These are phyloP conservation scores for Dinocampus coccinellae DNA, from an alignment of 2,888 invertebrate species.

Conservation along the genomic window DNA sequence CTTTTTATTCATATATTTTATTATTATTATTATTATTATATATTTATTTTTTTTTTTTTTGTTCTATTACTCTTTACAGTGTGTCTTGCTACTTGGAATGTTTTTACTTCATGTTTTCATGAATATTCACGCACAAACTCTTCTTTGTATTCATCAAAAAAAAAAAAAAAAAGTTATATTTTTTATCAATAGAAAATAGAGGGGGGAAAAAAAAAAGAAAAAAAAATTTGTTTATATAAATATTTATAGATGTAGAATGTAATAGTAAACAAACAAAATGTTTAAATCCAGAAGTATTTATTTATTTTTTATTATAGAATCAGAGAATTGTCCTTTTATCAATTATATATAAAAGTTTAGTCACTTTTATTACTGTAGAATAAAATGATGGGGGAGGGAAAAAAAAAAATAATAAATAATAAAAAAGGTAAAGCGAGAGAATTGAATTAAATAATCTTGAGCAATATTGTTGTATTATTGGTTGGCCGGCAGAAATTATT, in stretches of 20 bases:
- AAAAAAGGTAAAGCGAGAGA: too few relatives aligned
- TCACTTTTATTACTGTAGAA: neutral
- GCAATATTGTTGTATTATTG: neutral
- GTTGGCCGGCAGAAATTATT: neutral
- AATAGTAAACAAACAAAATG: neutral
- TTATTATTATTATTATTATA: neutral
- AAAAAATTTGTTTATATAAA: too few relatives aligned
- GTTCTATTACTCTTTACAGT: neutral
- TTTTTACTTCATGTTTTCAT: neutral
- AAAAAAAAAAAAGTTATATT: too few relatives aligned
- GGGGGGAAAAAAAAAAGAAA: neutral
- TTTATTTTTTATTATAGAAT: neutral
- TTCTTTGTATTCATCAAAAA: constrained; percentile 3
- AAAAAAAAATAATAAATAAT: neutral
- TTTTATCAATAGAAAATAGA: neutral
- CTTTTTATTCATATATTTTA: neutral
- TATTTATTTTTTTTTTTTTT: neutral
- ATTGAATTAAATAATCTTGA: neutral
- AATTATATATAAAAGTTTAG: neutral
- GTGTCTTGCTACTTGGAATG: neutral
- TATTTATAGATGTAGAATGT: too few relatives aligned
- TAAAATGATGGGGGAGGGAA: neutral
- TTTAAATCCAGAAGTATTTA: neutral
- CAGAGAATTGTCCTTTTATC: neutral
- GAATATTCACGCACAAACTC: constrained; percentile 18